Evolutionary conservation across 2,888 invertebrate species (phyloP).

Genomic region (Lobophora halterata): DNA sequence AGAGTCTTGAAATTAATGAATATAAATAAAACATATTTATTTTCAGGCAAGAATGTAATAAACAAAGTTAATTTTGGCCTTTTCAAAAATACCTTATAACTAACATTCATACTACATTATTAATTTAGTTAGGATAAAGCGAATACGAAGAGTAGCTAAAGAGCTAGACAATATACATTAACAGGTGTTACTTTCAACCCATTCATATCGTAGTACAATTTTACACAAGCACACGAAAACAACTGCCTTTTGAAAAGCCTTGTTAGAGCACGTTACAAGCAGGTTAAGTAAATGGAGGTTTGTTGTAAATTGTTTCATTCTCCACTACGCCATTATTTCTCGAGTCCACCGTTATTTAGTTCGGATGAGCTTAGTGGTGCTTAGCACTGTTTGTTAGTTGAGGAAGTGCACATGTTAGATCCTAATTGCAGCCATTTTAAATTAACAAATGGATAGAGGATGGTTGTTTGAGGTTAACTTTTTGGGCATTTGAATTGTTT

Average conservation of each 20-base stretch:
- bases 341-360: constrained; percentile 21
- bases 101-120: too few species aligned
- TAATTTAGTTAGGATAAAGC: too few species aligned
- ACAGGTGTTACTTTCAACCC: background rate
- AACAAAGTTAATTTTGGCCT: too few species aligned
- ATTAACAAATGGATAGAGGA: constrained; percentile 11
- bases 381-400: constrained; percentile 21
- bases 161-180: too few species aligned
- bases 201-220: background rate
- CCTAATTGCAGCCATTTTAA: constrained; percentile 20
- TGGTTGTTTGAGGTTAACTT: constrained; percentile 4
- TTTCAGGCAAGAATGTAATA: too few species aligned
- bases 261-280: constrained; percentile 13
- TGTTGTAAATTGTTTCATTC: constrained; percentile 24
- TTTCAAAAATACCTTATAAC: too few species aligned
- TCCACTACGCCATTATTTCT: constrained; percentile 17
- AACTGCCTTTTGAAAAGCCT: constrained; percentile 2
- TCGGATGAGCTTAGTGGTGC: constrained; percentile 23
- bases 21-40: too few species aligned
- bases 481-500: constrained; percentile 10
- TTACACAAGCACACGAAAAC: background rate
- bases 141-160: too few species aligned
- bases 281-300: constrained; percentile 18
- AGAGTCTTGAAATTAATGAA: too few species aligned
- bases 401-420: constrained; percentile 20